Percentiles rank a stretch among this genome's conserved stretches.
phyloP scores from a whole-genome alignment of 2,113 vertebrate species.

The Elephantulus edwardii region DNA sequence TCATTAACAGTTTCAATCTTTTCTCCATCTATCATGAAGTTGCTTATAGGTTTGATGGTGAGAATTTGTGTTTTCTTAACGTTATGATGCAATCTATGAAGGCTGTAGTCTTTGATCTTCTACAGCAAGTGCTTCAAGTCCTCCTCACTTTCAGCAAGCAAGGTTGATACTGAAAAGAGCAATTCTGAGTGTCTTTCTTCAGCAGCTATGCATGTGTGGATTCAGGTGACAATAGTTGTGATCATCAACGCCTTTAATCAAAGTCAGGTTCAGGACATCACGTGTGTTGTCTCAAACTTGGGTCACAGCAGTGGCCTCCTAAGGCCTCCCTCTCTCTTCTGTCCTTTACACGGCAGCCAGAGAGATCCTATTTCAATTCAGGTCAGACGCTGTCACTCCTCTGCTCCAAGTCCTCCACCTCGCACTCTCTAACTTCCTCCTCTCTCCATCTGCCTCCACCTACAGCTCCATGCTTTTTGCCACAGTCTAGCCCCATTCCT shows the following conservation, averaged over 20 bases:
- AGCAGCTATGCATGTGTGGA: rapidly evolving
- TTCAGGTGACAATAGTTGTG: no score
- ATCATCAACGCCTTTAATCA: background rate
- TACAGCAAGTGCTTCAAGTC: no score
- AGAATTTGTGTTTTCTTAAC: no score
- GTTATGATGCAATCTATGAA: no score
- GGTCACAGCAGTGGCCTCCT: background rate
- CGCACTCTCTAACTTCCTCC: slow-evolving; percentile 1
- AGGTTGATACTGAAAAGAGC: background rate
- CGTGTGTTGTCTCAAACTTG: background rate
- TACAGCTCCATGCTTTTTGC: background rate
- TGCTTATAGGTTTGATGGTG: no score
- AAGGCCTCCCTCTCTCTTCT: background rate
- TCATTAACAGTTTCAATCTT: no score
- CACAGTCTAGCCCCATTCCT: background rate
- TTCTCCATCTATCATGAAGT: no score
- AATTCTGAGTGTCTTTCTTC: background rate
- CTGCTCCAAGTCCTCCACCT: background rate
- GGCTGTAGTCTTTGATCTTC: no score
- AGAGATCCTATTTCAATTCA: background rate
- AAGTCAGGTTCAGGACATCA: background rate
- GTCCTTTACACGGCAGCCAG: background rate
- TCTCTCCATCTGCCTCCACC: background rate
- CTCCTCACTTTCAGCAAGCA: no score
- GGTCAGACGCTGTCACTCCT: background rate